phyloP scores from a whole-genome alignment of 2,113 vertebrate genomes.

The Pterocles orientalis region DNA sequence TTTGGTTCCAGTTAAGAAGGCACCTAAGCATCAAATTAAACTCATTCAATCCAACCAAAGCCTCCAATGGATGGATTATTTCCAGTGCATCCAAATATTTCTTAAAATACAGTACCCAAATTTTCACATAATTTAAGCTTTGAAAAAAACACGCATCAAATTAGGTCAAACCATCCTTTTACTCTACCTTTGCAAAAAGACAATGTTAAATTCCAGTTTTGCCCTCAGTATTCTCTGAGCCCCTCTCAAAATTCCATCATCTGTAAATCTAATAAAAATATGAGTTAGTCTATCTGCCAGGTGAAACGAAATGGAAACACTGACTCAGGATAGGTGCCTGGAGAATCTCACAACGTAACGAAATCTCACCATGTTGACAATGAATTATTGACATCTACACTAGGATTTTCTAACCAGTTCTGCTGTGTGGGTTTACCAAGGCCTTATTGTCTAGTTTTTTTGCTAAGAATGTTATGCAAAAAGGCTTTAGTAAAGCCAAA shows the following conservation, averaged over 20 bases:
- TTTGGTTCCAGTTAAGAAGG: background rate
- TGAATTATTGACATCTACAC: background rate
- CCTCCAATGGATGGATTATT: background rate
- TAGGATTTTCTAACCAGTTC: background rate
- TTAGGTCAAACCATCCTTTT: background rate
- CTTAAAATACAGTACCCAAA: background rate
- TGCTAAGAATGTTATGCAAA: background rate
- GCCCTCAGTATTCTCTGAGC: background rate
- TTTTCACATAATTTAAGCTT: background rate
- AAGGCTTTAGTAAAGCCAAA: background rate
- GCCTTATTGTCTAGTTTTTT: background rate
- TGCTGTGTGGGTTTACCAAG: background rate
- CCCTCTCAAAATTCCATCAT: background rate
- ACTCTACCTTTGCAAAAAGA: background rate
- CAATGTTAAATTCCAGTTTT: background rate
- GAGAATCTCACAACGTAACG: background rate
- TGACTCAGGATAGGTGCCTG: background rate
- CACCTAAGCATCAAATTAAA: background rate
- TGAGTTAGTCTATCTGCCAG: background rate
- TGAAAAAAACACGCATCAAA: background rate
- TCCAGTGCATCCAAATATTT: background rate
- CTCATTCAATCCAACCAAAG: background rate
- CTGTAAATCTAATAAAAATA: background rate
- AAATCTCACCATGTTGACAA: background rate
- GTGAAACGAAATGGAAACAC: background rate